Percentiles rank a stretch among this genome's conserved stretches.
These are phyloP conservation scores for Brachionus rotundiformis DNA, from an alignment of 1,140 invertebrate genomes.

Conservation along the genomic window DNA sequence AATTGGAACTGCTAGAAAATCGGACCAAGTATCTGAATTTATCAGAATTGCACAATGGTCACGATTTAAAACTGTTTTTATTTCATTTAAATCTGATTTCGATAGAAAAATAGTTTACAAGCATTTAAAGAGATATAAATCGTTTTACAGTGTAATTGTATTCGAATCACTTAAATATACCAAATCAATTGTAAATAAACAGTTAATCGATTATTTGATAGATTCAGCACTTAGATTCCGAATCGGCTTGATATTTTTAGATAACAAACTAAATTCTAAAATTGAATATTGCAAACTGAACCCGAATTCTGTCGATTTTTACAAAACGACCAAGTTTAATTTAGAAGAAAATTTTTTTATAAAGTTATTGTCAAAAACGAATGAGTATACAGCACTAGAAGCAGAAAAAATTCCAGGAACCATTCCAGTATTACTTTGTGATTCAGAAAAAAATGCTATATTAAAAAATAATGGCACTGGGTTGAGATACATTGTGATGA, in stretches of 20 bases:
- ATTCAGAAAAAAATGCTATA: neutral
- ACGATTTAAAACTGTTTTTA: neutral
- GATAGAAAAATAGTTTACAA: no score
- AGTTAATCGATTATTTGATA: neutral
- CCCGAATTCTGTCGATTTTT: neutral
- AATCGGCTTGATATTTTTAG: conserved; percentile 21
- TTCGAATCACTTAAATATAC: neutral
- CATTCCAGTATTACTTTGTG: neutral
- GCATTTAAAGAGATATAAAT: neutral
- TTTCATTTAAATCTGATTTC: neutral
- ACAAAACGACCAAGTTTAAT: neutral
- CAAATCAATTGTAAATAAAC: neutral
- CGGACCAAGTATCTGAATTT: neutral
- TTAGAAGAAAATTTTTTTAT: neutral
- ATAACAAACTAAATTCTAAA: neutral
- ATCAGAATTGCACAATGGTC: neutral
- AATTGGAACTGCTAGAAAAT: no score
- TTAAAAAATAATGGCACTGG: neutral
- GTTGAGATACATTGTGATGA: neutral
- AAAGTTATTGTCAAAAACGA: neutral
- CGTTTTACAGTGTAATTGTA: neutral
- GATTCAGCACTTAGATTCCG: neutral
- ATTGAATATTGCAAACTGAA: neutral
- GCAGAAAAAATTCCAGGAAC: neutral
- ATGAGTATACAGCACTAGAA: neutral